These are phyloP conservation scores for Volucella inanis DNA, from an alignment of 2,888 invertebrate species.

Conservation along the genomic window DNA sequence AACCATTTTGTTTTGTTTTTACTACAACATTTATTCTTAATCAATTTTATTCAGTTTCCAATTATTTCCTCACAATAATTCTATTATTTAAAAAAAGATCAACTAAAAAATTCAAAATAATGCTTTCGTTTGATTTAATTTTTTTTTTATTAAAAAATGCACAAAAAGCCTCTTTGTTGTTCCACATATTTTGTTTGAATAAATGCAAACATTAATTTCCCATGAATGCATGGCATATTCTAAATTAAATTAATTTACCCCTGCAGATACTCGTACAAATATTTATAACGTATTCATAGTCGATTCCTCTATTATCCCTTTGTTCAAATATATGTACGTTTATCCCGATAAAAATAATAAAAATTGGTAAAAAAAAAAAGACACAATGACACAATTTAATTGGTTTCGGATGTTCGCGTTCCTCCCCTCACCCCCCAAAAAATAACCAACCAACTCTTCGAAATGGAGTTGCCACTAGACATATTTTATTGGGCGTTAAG, in stretches of 20 bases:
- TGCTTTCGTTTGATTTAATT: too few species aligned
- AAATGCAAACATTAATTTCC: constrained; percentile 11
- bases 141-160: too few species aligned
- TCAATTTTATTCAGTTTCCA: too few species aligned
- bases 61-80: too few species aligned
- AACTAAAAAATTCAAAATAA: too few species aligned
- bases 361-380: constrained; percentile 12
- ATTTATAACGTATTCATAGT: too few species aligned
- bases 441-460: background rate
- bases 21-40: too few species aligned
- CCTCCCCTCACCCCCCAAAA: constrained; percentile 2
- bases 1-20: too few species aligned
- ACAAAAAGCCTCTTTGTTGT: too few species aligned
- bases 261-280: background rate
- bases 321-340: constrained; percentile 9
- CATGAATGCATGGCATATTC: constrained; percentile 1
- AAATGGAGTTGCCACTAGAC: too few species aligned
- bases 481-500: too few species aligned
- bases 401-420: constrained; percentile 60
- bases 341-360: constrained; percentile 29
- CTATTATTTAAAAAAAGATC: too few species aligned
- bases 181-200: constrained; percentile 3
- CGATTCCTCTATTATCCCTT: background rate
- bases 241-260: constrained; percentile 17
- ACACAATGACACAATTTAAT: constrained; percentile 67